These are phyloP conservation scores for Puntigrus tetrazona DNA, from an alignment of 2,113 vertebrate genomes.

Conservation along the genomic window DNA sequence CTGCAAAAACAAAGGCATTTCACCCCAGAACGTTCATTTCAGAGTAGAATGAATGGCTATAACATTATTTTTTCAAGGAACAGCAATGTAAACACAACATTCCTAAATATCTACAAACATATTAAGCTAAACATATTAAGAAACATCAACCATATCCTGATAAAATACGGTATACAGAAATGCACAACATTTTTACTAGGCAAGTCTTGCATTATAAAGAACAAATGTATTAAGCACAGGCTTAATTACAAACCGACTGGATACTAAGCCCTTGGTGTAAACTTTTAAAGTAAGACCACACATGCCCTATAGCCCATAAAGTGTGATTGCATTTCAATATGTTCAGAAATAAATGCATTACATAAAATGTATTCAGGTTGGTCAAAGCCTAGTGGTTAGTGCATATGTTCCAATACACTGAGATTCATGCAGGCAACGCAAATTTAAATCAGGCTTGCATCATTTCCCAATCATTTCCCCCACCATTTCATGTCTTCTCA, in stretches of 20 bases:
- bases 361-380: neutral
- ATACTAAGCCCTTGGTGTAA: neutral
- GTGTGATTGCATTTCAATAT: neutral
- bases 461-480: constrained; percentile 1
- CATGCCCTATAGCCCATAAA: too few relatives aligned
- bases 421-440: neutral
- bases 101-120: too few relatives aligned
- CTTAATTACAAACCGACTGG: neutral
- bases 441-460: constrained; percentile 12
- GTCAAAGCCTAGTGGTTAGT: neutral
- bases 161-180: neutral
- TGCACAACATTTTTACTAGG: neutral
- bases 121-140: too few relatives aligned
- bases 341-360: neutral
- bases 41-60: too few relatives aligned
- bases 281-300: neutral
- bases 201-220: neutral
- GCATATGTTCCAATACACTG: neutral
- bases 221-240: neutral
- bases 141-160: neutral
- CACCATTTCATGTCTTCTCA: constrained; percentile 4
- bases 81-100: too few relatives aligned
- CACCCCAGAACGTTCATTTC: too few relatives aligned
- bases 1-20: too few relatives aligned
- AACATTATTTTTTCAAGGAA: too few relatives aligned